Evolutionary conservation across 2,113 vertebrate genomes (phyloP).

Genomic region (Chinchilla lanigera): DNA sequence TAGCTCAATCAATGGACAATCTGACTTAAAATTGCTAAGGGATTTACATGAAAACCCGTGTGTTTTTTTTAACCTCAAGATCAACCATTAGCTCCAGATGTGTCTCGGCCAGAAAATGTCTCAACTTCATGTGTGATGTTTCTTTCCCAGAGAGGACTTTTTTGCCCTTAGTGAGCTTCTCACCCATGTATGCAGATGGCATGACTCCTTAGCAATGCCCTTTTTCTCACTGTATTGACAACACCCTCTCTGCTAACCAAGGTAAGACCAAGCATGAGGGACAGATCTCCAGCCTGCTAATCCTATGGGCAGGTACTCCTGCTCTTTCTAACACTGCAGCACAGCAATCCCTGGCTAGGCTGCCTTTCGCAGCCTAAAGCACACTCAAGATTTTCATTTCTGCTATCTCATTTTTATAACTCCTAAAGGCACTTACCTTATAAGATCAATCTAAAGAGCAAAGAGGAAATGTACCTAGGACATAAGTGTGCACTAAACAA

Average conservation of each 20-base stretch:
- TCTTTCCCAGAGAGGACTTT: background rate
- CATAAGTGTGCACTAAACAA: background rate
- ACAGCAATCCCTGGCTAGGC: background rate
- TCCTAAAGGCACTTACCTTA: background rate
- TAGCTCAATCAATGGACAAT: background rate
- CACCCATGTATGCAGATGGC: background rate
- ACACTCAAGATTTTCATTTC: background rate
- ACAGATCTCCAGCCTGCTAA: background rate
- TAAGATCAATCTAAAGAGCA: background rate
- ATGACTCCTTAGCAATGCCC: too few species aligned
- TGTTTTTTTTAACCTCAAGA: background rate
- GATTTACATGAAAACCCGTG: background rate
- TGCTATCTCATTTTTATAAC: background rate
- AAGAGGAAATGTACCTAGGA: background rate
- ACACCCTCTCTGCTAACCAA: background rate
- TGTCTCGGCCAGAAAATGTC: background rate
- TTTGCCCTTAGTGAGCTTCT: background rate
- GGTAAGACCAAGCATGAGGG: background rate
- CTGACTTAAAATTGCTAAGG: background rate
- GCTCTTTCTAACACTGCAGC: background rate
- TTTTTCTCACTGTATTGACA: background rate
- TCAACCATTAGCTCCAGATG: background rate
- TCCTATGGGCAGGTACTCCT: background rate
- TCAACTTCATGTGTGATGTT: background rate
- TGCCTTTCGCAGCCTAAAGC: background rate